phyloP scores from a whole-genome alignment of 2,113 vertebrate genomes.

The Probosciger aterrimus region DNA sequence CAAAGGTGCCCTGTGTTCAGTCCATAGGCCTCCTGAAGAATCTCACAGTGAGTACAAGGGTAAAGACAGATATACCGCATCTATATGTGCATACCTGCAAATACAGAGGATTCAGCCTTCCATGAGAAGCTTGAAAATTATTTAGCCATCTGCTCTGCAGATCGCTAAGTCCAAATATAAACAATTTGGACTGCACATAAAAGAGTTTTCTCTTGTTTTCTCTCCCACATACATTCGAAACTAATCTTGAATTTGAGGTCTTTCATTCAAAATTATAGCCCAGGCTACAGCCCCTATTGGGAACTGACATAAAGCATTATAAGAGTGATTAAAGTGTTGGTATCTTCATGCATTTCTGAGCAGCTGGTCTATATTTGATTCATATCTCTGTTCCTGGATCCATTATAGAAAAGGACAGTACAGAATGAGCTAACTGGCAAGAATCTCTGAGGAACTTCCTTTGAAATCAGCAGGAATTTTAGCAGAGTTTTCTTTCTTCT shows the following conservation, averaged over 20 bases:
- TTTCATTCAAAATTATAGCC: slow-evolving; percentile 24
- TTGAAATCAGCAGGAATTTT: slow-evolving; percentile 31
- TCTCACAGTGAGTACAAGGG: not conserved
- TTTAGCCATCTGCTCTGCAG: slow-evolving; percentile 31
- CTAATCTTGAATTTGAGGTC: not conserved
- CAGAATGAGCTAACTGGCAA: not conserved
- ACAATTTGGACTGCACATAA: not conserved
- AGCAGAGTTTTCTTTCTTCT: slow-evolving; percentile 4
- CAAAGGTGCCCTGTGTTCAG: not conserved
- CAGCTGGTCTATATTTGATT: slow-evolving; percentile 37
- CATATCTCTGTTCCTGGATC: slow-evolving; percentile 10
- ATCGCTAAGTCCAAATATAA: slow-evolving; percentile 27
- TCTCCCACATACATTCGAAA: slow-evolving; percentile 23
- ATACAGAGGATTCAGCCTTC: not conserved
- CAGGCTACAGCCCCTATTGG: not conserved
- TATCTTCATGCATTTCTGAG: slow-evolving; percentile 20
- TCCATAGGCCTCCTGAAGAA: not conserved
- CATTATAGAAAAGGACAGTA: not conserved
- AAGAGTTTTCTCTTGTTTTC: not conserved
- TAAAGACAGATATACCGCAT: not conserved
- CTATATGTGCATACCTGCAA: not conserved
- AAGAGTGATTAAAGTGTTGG: slow-evolving; percentile 8
- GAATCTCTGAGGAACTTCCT: not conserved
- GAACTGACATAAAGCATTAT: slow-evolving; percentile 16
- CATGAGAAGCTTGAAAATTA: not conserved